These are phyloP conservation scores for Vombatus ursinus DNA, from an alignment of 2,113 vertebrate species.

Conservation along the genomic window DNA sequence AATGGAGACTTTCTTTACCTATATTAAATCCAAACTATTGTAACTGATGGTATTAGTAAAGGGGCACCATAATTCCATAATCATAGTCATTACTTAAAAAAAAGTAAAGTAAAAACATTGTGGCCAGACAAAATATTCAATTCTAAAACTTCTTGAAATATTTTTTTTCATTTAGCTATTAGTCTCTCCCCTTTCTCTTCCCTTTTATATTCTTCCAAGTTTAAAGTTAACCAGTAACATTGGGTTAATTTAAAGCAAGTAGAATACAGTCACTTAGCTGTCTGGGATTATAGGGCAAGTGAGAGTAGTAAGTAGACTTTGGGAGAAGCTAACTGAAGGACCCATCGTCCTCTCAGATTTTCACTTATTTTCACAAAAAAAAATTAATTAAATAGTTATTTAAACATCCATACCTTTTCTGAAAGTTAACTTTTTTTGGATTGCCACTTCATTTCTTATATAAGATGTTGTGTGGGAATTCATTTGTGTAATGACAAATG, in stretches of 20 bases:
- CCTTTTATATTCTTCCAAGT: neutral
- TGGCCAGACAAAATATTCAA: neutral
- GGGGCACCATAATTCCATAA: neutral
- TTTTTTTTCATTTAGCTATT: neutral
- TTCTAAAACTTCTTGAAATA: neutral
- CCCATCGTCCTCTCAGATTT: neutral
- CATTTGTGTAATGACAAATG: neutral
- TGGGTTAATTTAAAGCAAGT: neutral
- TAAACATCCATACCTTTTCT: neutral
- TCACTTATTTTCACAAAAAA: neutral
- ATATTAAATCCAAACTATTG: neutral
- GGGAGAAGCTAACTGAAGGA: neutral
- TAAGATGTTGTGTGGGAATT: slow-evolving; percentile 4
- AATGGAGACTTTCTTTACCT: neutral
- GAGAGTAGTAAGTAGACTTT: neutral
- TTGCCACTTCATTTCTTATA: neutral
- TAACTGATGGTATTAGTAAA: neutral
- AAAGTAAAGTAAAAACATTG: neutral
- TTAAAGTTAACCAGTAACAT: neutral
- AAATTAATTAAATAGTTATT: neutral
- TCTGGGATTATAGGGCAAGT: neutral
- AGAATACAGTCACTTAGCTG: neutral
- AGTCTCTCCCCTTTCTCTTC: neutral
- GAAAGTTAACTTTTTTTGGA: neutral
- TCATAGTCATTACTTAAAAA: neutral